Percentiles rank a stretch among this genome's conserved stretches.
phyloP scores from a whole-genome alignment of 2,888 invertebrate species.

The Vesta saturnalis region DNA sequence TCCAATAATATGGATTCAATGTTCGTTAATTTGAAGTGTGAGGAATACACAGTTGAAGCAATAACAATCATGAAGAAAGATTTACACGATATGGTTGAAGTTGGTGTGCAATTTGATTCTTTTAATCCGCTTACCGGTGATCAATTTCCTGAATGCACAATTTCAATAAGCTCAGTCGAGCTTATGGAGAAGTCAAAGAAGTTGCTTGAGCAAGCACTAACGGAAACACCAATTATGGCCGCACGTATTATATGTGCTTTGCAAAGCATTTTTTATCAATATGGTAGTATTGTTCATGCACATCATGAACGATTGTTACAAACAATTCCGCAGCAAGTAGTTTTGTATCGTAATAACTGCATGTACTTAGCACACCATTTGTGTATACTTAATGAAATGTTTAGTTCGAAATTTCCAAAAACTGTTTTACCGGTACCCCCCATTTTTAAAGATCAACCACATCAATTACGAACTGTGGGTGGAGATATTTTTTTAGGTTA shows the following conservation, averaged over 20 bases:
- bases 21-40: conserved; percentile 81
- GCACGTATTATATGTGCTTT: conserved; percentile 75
- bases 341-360: conserved; percentile 91
- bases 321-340: conserved; percentile 89
- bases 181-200: conserved; percentile 71
- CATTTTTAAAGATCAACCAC: conserved; percentile 75
- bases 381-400: conserved; percentile 73
- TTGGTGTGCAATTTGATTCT: conserved; percentile 62
- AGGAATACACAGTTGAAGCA: conserved; percentile 75
- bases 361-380: conserved; percentile 84
- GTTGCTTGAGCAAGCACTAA: conserved; percentile 73
- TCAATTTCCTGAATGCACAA: conserved; percentile 67
- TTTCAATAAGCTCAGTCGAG: conserved; percentile 72
- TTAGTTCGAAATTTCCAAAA: conserved; percentile 70
- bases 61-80: conserved; percentile 81
- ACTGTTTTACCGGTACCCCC: conserved; percentile 62
- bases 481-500: conserved; percentile 77
- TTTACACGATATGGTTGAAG: conserved; percentile 75
- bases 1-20: conserved; percentile 77
- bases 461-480: conserved; percentile 74
- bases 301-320: conserved; percentile 82
- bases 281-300: conserved; percentile 79
- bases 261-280: conserved; percentile 79
- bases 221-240: conserved; percentile 70
- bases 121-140: conserved; percentile 62